These are phyloP conservation scores for Pseudorasbora parva DNA, from an alignment of 2,113 vertebrate genomes.

Conservation along the genomic window DNA sequence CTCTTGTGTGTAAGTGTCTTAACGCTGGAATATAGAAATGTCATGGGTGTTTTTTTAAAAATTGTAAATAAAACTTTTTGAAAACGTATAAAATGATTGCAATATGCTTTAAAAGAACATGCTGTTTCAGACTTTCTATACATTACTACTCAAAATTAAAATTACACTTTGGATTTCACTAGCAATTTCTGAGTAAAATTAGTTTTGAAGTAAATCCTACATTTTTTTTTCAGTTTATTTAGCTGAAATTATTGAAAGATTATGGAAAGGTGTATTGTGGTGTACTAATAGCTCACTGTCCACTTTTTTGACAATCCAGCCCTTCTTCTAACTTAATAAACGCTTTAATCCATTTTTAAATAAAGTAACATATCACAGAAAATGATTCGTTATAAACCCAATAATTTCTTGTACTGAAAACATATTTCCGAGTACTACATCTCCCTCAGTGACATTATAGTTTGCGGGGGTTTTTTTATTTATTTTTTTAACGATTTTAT, in stretches of 20 bases:
- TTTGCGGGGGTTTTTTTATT: too few species aligned
- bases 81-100: too few species aligned
- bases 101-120: too few species aligned
- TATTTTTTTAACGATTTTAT: too few species aligned
- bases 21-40: not conserved
- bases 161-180: not conserved
- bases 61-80: too few species aligned
- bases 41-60: not conserved
- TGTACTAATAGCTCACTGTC: not conserved
- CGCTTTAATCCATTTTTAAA: not conserved
- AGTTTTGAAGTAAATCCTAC: not conserved
- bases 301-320: not conserved
- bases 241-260: not conserved
- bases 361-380: not conserved
- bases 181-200: not conserved
- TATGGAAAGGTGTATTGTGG: not conserved
- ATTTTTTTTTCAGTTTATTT: not conserved
- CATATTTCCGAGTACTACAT: not conserved
- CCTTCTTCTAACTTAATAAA: not conserved
- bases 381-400: not conserved
- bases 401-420: not conserved
- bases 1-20: not conserved
- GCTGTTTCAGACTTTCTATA: too few species aligned
- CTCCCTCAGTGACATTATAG: not conserved
- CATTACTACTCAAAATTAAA: not conserved